phyloP scores from a whole-genome alignment of 2,113 vertebrate genomes.

The Uropsilus gracilis region DNA sequence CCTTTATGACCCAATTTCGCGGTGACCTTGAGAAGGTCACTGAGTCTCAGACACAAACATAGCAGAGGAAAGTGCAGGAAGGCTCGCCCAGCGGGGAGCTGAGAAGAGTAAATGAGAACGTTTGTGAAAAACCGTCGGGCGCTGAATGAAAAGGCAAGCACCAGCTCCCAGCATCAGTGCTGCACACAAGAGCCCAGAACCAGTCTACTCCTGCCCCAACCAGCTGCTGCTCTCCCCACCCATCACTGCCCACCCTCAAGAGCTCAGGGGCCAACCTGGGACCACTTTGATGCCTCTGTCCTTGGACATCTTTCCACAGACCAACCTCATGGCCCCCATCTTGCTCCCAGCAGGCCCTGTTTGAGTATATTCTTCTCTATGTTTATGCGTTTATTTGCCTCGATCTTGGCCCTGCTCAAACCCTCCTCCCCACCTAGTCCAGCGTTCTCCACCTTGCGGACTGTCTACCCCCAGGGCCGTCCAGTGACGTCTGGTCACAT shows the following conservation, averaged over 20 bases:
- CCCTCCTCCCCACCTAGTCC: neutral
- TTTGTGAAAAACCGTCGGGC: neutral
- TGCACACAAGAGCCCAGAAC: neutral
- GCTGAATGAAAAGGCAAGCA: neutral
- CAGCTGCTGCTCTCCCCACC: neutral
- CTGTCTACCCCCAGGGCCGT: neutral
- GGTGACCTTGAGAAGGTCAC: neutral
- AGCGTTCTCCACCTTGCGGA: rapidly evolving
- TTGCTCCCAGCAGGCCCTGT: neutral
- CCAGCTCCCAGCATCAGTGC: neutral
- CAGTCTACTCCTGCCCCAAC: neutral
- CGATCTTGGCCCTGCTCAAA: neutral
- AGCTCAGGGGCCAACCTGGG: neutral
- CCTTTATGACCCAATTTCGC: too few species aligned
- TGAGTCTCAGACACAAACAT: neutral
- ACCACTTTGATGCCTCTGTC: neutral
- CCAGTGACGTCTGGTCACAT: neutral
- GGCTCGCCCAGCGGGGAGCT: neutral
- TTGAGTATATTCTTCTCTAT: neutral
- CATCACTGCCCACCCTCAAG: too few species aligned
- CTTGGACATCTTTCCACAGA: neutral
- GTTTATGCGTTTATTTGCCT: neutral
- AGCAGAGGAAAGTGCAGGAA: neutral
- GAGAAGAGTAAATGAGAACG: neutral
- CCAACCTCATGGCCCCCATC: neutral